A percentile compares a stretch with the other conserved stretches of the same genome.
Evolutionary conservation across 2,888 invertebrate genomes (phyloP).

Genomic region (Euphydryas editha): DNA sequence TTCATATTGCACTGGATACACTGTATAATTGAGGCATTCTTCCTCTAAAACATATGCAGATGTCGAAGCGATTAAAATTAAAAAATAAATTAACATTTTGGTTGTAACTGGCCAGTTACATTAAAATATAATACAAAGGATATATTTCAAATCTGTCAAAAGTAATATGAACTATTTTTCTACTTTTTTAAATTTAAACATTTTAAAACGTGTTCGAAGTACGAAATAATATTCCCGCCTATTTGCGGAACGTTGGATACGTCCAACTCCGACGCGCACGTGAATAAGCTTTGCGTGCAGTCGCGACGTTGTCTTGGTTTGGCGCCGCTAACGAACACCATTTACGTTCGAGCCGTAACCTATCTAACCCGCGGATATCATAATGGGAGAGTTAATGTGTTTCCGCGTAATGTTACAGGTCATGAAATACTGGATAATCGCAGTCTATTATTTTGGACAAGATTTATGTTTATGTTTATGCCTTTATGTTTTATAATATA

Average conservation of each 20-base stretch:
- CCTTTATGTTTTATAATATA: slow-evolving; percentile 15
- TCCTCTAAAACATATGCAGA: slow-evolving; percentile 63
- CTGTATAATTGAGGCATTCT: slow-evolving; percentile 76
- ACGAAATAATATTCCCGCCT: slow-evolving; percentile 33
- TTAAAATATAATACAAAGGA: neutral
- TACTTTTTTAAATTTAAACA: neutral
- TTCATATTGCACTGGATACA: slow-evolving; percentile 77
- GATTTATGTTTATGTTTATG: slow-evolving; percentile 27
- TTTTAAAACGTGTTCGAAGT: slow-evolving; percentile 26
- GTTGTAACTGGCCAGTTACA: neutral
- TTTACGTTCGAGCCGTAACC: slow-evolving; percentile 32
- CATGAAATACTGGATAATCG: slow-evolving; percentile 33
- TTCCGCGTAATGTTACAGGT: slow-evolving; percentile 37
- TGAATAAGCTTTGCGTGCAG: slow-evolving; percentile 32
- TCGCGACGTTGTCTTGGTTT: slow-evolving; percentile 35
- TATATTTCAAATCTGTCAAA: neutral
- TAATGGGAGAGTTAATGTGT: slow-evolving; percentile 7
- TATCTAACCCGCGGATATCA: slow-evolving; percentile 19
- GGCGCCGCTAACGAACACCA: slow-evolving; percentile 46
- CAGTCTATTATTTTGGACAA: slow-evolving; percentile 17
- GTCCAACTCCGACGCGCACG: slow-evolving; percentile 34
- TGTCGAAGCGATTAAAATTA: slow-evolving; percentile 52
- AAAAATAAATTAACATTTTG: slow-evolving; percentile 12
- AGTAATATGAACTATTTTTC: too few species aligned
- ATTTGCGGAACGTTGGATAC: slow-evolving; percentile 30